These are phyloP conservation scores for Vidua macroura DNA, from an alignment of 2,113 vertebrate genomes.

Conservation along the genomic window DNA sequence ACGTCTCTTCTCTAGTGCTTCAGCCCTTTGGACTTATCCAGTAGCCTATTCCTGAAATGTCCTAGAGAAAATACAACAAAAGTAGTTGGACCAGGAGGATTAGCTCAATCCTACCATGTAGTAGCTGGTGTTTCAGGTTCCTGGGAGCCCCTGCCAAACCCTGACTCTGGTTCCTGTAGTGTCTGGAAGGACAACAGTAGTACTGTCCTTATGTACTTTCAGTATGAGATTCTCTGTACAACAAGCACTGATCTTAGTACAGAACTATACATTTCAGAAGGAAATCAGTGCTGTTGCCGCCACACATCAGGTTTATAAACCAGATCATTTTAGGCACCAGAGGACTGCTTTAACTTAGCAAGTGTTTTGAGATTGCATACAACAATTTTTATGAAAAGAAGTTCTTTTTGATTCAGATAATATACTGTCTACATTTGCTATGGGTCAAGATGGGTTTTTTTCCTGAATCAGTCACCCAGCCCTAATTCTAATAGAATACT, in stretches of 20 bases:
- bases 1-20: background rate
- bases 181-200: background rate
- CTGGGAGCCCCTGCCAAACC: background rate
- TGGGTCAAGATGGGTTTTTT: conserved; percentile 18
- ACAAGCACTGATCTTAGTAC: background rate
- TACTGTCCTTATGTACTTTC: background rate
- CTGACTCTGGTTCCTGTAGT: background rate
- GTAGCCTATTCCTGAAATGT: background rate
- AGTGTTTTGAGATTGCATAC: background rate
- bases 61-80: background rate
- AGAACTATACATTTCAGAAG: background rate
- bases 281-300: background rate
- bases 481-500: conserved; percentile 70
- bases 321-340: background rate
- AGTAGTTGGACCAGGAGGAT: background rate
- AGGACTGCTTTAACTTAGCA: background rate
- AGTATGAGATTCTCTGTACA: background rate
- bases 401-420: conserved; percentile 14
- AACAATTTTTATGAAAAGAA: background rate
- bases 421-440: background rate
- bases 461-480: conserved; percentile 60
- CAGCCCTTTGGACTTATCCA: background rate
- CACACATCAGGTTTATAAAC: background rate
- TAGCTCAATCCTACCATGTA: background rate
- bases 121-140: background rate